phyloP scores from a whole-genome alignment of 2,797 vertebrate species.

The Enteromius mattozi region DNA sequence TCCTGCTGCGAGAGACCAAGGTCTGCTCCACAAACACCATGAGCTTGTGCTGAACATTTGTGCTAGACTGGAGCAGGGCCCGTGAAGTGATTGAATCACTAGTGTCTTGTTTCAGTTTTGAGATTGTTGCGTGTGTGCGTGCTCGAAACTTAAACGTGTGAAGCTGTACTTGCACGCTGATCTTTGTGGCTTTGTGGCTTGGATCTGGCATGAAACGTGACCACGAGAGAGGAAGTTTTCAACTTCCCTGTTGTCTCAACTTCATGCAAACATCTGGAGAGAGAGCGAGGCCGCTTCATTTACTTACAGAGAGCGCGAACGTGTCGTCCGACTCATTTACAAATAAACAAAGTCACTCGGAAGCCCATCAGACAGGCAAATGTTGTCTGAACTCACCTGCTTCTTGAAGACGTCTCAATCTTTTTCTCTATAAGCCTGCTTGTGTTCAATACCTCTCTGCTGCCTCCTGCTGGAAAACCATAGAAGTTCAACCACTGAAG shows the following conservation, averaged over 20 bases:
- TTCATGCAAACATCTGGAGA: neutral
- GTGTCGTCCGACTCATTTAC: neutral
- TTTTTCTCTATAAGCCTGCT: neutral
- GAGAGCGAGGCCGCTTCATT: neutral
- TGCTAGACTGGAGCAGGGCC: neutral
- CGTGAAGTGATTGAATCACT: neutral
- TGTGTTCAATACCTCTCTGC: neutral
- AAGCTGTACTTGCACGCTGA: neutral
- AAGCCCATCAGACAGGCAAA: neutral
- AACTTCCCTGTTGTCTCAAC: neutral
- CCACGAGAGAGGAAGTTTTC: neutral
- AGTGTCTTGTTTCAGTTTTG: neutral
- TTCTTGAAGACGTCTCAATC: neutral
- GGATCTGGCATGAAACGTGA: no score
- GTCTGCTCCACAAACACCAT: slow-evolving; percentile 69
- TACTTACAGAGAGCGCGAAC: slow-evolving; percentile 1
- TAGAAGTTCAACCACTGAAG: slow-evolving; percentile 3
- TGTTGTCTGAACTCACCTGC: neutral
- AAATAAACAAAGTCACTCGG: neutral
- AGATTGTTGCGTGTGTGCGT: neutral
- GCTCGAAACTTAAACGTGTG: neutral
- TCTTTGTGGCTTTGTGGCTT: neutral
- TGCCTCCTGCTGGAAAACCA: slow-evolving; percentile 27
- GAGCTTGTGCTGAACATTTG: neutral
- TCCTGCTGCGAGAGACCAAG: slow-evolving; percentile 95